Evolutionary conservation across 1,140 invertebrate genomes (phyloP), one percentile per base, ranked within the genome.

Genomic region (Drosophila murphyi): DNA sequence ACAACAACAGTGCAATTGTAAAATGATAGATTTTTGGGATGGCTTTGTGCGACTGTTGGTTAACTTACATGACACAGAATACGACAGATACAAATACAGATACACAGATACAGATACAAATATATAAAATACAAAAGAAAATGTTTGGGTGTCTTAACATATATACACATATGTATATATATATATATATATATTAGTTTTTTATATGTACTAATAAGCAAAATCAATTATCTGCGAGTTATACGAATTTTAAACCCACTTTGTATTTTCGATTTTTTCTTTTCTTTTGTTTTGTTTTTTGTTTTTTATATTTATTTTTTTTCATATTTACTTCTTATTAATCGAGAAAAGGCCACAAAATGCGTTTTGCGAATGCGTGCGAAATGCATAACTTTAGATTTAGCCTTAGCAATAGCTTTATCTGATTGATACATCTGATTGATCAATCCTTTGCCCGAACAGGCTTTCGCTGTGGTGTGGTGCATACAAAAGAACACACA

Each of bases 331-430:
- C 57, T 73, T 70, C 59, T 64, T 71, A 62, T 64, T 77, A 60
- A 68, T 69, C 74, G 64, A 85, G 77, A 83, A 81, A 86, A 89
- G 85, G 85, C 85, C 85, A 89, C 85, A 89, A 88, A 89, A 88
- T 88, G 85, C 75, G 64, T 61, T 72, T 65, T 73, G 51, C 67
- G 59, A 75, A 61, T 85, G 80, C 76, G 76, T 82, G 65, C 81
- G 60, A 82, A 79, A 76, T 82, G 76, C 80, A 79, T 79, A 72
- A 76, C 43, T 88, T 71, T 76, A 47, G 31, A 41, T 67, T 20
- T 48, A 39, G 47, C 39, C 45, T 8, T 34, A 59, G 54, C 54
- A 29, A 39, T 10, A 56, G 39, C 10, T 32, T n/a, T 39, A 45
- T 59, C n/a, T 34, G 29, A 20, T 47, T 34, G 0, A 7, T 28